Conservation (phyloP, 2,797 vertebrate species). For the Chelon labrosus region DNA sequence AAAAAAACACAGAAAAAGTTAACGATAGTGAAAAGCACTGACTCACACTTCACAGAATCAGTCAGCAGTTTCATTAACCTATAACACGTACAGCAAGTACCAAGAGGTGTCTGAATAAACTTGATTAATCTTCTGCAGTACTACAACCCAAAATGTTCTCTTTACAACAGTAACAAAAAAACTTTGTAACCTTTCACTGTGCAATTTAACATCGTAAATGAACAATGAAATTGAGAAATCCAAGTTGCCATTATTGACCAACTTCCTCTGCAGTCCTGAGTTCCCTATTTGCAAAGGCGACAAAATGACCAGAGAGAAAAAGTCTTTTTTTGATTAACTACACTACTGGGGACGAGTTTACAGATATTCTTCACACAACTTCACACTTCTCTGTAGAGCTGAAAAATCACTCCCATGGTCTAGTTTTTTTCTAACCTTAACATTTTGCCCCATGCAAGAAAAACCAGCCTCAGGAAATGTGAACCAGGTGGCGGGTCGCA, state of each 20-base stretch:
- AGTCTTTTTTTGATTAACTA: background rate
- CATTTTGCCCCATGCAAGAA: background rate
- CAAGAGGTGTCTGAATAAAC: background rate
- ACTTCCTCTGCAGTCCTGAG: conserved; percentile 73
- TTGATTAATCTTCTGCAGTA: background rate
- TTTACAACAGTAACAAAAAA: background rate
- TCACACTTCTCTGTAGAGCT: background rate
- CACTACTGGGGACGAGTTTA: background rate
- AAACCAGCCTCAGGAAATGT: background rate
- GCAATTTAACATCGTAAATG: conserved; percentile 5
- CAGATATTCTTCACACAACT: too few relatives aligned
- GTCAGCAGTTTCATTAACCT: conserved; percentile 36
- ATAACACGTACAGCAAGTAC: background rate
- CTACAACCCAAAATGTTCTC: background rate
- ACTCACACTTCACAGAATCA: conserved; percentile 19
- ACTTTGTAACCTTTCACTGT: background rate
- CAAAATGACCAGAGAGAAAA: background rate
- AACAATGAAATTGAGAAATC: conserved; percentile 68
- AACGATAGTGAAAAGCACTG: background rate
- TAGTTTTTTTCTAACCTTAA: background rate
- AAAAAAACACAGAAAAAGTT: background rate
- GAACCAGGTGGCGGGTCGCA: conserved; percentile 5
- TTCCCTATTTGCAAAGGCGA: conserved; percentile 68
- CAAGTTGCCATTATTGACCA: conserved; percentile 61
- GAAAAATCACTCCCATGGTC: background rate